A percentile compares a stretch with the other conserved stretches of the same genome.
Evolutionary conservation across 1,140 invertebrate genomes (phyloP).

Genomic region (Eurosta solidaginis): DNA sequence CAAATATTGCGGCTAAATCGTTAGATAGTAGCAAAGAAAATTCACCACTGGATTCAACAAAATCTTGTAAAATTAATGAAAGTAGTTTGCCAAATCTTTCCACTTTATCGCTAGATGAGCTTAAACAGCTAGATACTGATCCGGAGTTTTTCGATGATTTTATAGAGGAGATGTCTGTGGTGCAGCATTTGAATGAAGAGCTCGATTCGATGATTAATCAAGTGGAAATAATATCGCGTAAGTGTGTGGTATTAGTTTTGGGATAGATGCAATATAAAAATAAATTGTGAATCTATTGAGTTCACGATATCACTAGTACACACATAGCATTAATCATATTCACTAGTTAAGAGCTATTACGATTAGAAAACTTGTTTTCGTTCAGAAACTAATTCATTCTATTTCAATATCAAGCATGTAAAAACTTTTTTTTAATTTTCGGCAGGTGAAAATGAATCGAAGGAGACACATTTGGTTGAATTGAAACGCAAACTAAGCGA

Average conservation of each 20-base stretch:
- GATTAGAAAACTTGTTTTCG: no score
- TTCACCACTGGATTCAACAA: slow-evolving; percentile 32
- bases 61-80: slow-evolving; percentile 31
- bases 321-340: no score
- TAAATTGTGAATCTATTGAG: no score
- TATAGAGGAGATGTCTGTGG: slow-evolving; percentile 69
- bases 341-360: no score
- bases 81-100: slow-evolving; percentile 69
- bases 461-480: slow-evolving; percentile 68
- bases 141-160: slow-evolving; percentile 73
- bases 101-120: slow-evolving; percentile 69
- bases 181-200: slow-evolving; percentile 69
- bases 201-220: slow-evolving; percentile 73
- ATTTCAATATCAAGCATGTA: background rate
- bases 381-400: background rate
- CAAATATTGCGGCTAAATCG: slow-evolving; percentile 29
- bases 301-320: no score
- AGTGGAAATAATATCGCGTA: slow-evolving; percentile 75
- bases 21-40: slow-evolving; percentile 35
- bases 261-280: background rate
- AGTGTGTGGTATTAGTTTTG: slow-evolving; percentile 1
- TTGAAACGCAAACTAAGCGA: slow-evolving; percentile 67
- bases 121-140: slow-evolving; percentile 70
- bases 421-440: background rate
- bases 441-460: slow-evolving; percentile 70